Base-by-base conservation (phyloP, 2,888 invertebrate genomes). In the Heteromyza rotundicornis region DNA sequence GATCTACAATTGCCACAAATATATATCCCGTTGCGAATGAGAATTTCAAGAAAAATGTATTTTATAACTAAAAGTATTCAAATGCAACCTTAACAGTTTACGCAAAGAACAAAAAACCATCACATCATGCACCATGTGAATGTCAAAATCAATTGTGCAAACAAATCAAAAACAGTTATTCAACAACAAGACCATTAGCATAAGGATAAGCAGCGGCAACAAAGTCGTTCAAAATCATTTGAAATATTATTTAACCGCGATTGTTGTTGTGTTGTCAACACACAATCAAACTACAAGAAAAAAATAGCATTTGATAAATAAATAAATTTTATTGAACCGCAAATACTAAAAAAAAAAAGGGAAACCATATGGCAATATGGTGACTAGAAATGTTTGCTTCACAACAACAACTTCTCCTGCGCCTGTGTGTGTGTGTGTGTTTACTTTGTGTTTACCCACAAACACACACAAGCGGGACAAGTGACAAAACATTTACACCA, bases 161-260 rank as follows among this genome's bases (percentile, higher is more conserved):
- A 55, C 16, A 36, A 55, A 40, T 17, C 14, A 14, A 27, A 14
- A 23, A 7, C 14, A 24, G 32, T 27, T 14, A 14, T 35, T 20
- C 16, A 40, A 19, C 14, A 47, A 23, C 23, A 40, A 44, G 10
- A 40, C 2, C 14, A n/a, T 47, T n/a, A 20, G 22, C 16, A 50
- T 35, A 50, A 23, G 12, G 7, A 16, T 44, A 47, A 32, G 12
- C 32, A 32, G 32, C 14, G 3, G 12, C 16, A n/a, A 40, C 5
- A 40, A 40, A 40, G 8, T 27, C 40, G 16, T n/a, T 40, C 24
- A 49, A 40, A 49, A 57, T 32, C 7, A 57, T 49, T 58, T 59
- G 22, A 52, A 51, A 36, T 52, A 52, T 52, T 59, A n/a, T 40
- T 52, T 23, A 51, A 59, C 59, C 59, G 52, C 52, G 40, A 36